Evolutionary conservation across 2,888 invertebrate genomes (phyloP).

Genomic region (Augochlorella aurata): DNA sequence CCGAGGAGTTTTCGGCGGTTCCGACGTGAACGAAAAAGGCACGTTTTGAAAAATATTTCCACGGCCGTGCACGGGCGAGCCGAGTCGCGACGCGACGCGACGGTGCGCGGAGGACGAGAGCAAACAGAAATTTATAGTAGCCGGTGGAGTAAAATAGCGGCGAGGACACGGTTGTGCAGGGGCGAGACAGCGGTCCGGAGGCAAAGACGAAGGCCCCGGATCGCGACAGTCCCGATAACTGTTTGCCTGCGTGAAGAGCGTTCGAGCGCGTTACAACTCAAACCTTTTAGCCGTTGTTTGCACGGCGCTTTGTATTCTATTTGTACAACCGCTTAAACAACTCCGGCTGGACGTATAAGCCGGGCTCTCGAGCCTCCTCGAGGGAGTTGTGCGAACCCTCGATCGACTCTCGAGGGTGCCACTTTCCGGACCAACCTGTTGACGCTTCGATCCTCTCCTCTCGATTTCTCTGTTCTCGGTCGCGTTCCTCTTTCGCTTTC

Average conservation of each 20-base stretch:
- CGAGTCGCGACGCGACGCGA: not conserved
- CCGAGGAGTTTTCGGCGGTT: not conserved
- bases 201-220: slow-evolving; percentile 53
- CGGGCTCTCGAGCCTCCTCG: slow-evolving; percentile 64
- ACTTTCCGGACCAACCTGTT: slow-evolving; percentile 64
- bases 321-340: slow-evolving; percentile 81
- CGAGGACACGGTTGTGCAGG: not conserved
- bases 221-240: slow-evolving; percentile 75
- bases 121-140: slow-evolving; percentile 47
- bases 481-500: slow-evolving; percentile 12
- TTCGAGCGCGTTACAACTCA: slow-evolving; percentile 81
- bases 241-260: slow-evolving; percentile 77
- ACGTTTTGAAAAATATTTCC: slow-evolving; percentile 23
- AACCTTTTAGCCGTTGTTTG: slow-evolving; percentile 81
- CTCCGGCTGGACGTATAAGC: slow-evolving; percentile 70
- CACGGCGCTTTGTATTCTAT: slow-evolving; percentile 79
- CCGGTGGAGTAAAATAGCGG: slow-evolving; percentile 54
- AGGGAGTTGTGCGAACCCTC: slow-evolving; percentile 68
- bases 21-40: not conserved
- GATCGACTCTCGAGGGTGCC: slow-evolving; percentile 65
- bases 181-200: slow-evolving; percentile 16
- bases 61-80: not conserved
- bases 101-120: slow-evolving; percentile 9
- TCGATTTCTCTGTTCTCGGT: slow-evolving; percentile 16
- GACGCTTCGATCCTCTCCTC: slow-evolving; percentile 39